These are phyloP conservation scores for Halcyon senegalensis DNA, from an alignment of 2,113 vertebrate genomes.

Conservation along the genomic window DNA sequence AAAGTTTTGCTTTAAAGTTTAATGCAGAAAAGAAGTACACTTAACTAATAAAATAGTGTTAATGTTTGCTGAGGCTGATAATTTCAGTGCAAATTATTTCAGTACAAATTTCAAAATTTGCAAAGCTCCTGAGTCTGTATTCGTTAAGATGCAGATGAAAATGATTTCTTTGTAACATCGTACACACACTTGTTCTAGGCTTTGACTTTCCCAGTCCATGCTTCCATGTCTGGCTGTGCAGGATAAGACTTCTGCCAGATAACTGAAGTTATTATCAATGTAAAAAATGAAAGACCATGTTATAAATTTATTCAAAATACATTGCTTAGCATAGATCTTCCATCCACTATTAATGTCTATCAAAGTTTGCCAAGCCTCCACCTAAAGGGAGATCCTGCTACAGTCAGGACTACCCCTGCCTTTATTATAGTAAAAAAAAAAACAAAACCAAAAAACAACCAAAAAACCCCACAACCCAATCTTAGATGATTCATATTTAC, in stretches of 20 bases:
- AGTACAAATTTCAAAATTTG: background rate
- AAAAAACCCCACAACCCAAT: background rate
- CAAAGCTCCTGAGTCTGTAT: background rate
- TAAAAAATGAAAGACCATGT: background rate
- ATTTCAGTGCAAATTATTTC: background rate
- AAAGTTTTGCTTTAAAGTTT: background rate
- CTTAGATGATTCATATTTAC: background rate
- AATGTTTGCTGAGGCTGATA: background rate
- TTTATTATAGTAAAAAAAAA: background rate
- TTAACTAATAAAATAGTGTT: background rate
- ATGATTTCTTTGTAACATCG: background rate
- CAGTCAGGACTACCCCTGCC: background rate
- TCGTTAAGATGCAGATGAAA: background rate
- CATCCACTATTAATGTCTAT: background rate
- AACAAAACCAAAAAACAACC: background rate
- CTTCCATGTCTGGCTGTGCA: background rate
- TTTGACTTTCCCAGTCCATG: background rate
- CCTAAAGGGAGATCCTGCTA: background rate
- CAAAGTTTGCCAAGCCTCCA: background rate
- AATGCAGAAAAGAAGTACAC: background rate
- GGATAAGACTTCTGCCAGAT: background rate
- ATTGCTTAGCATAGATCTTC: background rate
- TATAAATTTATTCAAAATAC: background rate
- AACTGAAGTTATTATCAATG: background rate
- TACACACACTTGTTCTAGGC: background rate